Percentiles rank a stretch among this genome's conserved stretches.
Conservation (phyloP, 53 echinoderm and acorn worm species). For the Apostichopus leukothele region DNA sequence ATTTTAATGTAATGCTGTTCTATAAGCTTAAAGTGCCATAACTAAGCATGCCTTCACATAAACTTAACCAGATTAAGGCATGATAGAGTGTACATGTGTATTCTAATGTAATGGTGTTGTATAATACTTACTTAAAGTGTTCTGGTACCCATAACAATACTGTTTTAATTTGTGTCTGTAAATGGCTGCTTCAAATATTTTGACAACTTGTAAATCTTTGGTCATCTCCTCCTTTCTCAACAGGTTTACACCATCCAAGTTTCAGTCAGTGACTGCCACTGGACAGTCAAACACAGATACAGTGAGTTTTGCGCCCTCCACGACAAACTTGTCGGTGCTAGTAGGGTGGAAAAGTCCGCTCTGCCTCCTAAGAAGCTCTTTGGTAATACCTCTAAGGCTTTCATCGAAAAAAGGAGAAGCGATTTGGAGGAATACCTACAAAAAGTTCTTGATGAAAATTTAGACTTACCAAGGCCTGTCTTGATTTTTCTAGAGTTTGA, state of each 20-base stretch:
- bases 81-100: too few species aligned
- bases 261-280: slow-evolving; percentile 74
- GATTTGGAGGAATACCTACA: slow-evolving; percentile 81
- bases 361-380: slow-evolving; percentile 93
- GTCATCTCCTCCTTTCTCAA: background rate
- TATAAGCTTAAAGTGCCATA: too few species aligned
- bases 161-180: too few species aligned
- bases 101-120: too few species aligned
- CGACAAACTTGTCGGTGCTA: slow-evolving; percentile 71
- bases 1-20: too few species aligned
- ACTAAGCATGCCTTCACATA: too few species aligned
- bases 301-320: slow-evolving; percentile 93
- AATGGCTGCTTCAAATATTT: background rate
- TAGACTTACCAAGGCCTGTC: slow-evolving; percentile 66
- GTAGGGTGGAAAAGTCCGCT: slow-evolving; percentile 59
- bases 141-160: too few species aligned
- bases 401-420: slow-evolving; percentile 81
- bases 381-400: slow-evolving; percentile 86
- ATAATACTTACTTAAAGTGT: too few species aligned
- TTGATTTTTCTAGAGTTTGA: slow-evolving; percentile 94
- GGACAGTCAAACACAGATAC: slow-evolving; percentile 94
- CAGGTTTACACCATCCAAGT: slow-evolving; percentile 88
- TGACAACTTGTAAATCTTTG: background rate
- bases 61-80: too few species aligned
- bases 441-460: slow-evolving; percentile 61